Conservation (phyloP, 2,113 vertebrate species). For the Pao palembangensis region DNA sequence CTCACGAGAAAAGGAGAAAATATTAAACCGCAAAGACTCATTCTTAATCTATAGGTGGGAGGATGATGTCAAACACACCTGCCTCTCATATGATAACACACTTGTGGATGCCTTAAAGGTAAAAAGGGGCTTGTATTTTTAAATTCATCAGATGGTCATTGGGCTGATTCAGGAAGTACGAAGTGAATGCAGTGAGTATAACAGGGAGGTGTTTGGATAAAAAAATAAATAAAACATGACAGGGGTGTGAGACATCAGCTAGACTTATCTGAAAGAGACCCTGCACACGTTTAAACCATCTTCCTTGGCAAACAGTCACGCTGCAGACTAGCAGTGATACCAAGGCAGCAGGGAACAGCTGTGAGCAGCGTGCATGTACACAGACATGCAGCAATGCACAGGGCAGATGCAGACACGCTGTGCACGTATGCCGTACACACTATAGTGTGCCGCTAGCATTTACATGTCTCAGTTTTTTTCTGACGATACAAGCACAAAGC, state of each 20-base stretch:
- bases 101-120: slow-evolving; percentile 3
- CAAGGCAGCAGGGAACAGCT: slow-evolving; percentile 10
- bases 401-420: too few relatives aligned
- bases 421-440: neutral
- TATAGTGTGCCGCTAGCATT: neutral
- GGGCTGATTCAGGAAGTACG: neutral
- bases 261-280: slow-evolving; percentile 10
- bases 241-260: slow-evolving; percentile 7
- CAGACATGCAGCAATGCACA: neutral
- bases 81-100: too few relatives aligned
- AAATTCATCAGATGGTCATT: slow-evolving; percentile 15
- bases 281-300: slow-evolving; percentile 16
- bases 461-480: too few relatives aligned
- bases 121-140: neutral
- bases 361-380: neutral
- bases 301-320: slow-evolving; percentile 2
- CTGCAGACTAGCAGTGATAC: neutral
- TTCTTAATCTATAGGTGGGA: too few relatives aligned
- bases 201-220: neutral
- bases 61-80: too few relatives aligned
- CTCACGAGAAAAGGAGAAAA: too few relatives aligned
- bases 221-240: neutral
- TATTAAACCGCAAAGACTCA: too few relatives aligned
- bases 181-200: neutral
- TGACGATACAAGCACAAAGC: neutral